phyloP scores from a whole-genome alignment of 2,888 invertebrate genomes.

The Pasiphila rectangulata region DNA sequence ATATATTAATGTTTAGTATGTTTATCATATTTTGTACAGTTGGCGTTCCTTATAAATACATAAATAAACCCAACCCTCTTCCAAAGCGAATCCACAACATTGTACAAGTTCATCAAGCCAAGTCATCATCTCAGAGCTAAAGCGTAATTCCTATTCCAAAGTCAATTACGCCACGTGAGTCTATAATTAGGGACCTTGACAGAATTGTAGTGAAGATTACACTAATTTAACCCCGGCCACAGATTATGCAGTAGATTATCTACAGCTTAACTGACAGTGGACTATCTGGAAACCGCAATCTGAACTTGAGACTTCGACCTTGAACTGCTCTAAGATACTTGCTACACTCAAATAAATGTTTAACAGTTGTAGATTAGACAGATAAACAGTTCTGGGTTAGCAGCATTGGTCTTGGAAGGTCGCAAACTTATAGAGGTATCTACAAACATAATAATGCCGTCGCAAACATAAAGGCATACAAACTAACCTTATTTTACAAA shows the following conservation, averaged over 20 bases:
- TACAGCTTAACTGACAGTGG: conserved; percentile 12
- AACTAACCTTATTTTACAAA: too few relatives aligned
- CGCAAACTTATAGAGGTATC: too few relatives aligned
- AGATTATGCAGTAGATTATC: conserved; percentile 14
- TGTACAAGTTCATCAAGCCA: conserved; percentile 1
- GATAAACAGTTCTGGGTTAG: too few relatives aligned
- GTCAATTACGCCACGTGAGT: conserved; percentile 26
- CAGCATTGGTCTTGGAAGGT: too few relatives aligned
- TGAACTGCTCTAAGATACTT: conserved; percentile 36
- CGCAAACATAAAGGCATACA: too few relatives aligned
- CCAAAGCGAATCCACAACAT: neutral
- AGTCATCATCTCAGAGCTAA: conserved; percentile 9
- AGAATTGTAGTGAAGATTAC: conserved; percentile 63
- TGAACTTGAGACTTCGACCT: conserved; percentile 53
- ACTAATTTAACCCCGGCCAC: conserved; percentile 52
- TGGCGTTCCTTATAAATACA: too few relatives aligned
- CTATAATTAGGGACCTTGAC: conserved; percentile 54
- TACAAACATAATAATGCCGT: too few relatives aligned
- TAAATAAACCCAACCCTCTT: too few relatives aligned
- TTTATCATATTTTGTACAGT: too few relatives aligned
- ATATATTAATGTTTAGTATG: too few relatives aligned
- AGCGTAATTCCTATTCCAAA: conserved; percentile 17
- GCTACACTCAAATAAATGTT: too few relatives aligned
- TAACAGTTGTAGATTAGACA: too few relatives aligned
- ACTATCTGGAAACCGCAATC: conserved; percentile 47